These are phyloP conservation scores for Archaeoteleia sp. DNA, from an alignment of 2,888 invertebrate species.

Conservation along the genomic window DNA sequence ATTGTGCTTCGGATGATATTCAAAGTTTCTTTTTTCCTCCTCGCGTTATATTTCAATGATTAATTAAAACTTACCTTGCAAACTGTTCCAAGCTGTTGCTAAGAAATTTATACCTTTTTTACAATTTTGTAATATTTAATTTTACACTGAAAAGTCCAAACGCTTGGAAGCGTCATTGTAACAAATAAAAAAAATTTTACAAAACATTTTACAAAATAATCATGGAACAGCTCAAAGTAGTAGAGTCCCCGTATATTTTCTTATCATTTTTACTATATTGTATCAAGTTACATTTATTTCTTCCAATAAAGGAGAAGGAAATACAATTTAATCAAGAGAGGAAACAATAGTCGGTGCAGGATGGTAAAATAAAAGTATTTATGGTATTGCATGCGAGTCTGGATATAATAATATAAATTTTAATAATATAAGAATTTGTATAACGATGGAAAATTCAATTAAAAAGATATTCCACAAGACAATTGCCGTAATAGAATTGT, in stretches of 20 bases:
- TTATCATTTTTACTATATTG: slow-evolving; percentile 25
- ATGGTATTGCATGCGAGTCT: slow-evolving; percentile 27
- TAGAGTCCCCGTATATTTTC: slow-evolving; percentile 18
- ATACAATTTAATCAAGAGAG: slow-evolving; percentile 40
- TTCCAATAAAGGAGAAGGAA: slow-evolving; percentile 27
- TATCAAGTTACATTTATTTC: slow-evolving; percentile 44
- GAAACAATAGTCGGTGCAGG: slow-evolving; percentile 18
- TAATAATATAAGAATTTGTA: slow-evolving; percentile 6
- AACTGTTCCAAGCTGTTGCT: too few species aligned
- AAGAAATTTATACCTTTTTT: too few species aligned
- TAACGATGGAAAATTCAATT: too few species aligned
- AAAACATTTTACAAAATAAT: slow-evolving; percentile 18
- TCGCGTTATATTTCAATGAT: too few species aligned
- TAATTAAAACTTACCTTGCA: too few species aligned
- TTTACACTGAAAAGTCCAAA: too few species aligned
- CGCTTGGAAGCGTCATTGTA: too few species aligned
- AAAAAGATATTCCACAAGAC: not conserved
- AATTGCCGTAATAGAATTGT: too few species aligned
- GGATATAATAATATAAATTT: slow-evolving; percentile 11
- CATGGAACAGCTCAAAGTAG: too few species aligned
- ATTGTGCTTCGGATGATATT: slow-evolving; percentile 4
- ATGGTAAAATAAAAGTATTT: slow-evolving; percentile 30
- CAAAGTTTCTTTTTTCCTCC: not conserved
- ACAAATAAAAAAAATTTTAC: too few species aligned
- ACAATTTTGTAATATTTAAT: too few species aligned